Evolutionary conservation across 37 sponge, comb jelly and placozoan species (phyloP).

Genomic region (Axinella damicornis): DNA sequence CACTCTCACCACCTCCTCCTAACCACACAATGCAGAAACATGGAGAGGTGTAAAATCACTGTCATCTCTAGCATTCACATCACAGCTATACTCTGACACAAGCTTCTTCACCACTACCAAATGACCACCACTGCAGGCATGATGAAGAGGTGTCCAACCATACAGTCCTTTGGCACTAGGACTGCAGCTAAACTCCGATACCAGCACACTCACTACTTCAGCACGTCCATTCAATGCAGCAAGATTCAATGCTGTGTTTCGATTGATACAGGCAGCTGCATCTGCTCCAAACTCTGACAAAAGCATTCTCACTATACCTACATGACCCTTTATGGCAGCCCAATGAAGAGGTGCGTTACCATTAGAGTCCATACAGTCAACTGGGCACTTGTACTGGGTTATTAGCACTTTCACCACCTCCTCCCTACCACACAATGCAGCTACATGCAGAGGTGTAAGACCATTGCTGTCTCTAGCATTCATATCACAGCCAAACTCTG

Average conservation of each 20-base stretch:
- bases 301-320: neutral
- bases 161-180: neutral
- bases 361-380: neutral
- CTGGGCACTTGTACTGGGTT: neutral
- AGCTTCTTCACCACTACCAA: constrained; percentile 3
- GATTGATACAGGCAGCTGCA: neutral
- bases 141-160: neutral
- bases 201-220: neutral
- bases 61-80: neutral
- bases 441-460: neutral
- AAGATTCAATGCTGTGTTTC: neutral
- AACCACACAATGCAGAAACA: neutral
- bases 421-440: neutral
- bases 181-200: neutral
- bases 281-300: neutral
- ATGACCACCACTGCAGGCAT: neutral
- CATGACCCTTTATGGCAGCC: constrained; percentile 5
- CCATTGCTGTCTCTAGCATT: neutral
- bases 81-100: neutral
- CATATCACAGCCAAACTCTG: constrained; percentile 7
- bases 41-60: neutral
- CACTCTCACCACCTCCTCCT: neutral
- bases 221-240: constrained; percentile 1
- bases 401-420: neutral
- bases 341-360: constrained; percentile 12